phyloP scores from a whole-genome alignment of 2,888 invertebrate species.

The Herminia tarsipennalis region DNA sequence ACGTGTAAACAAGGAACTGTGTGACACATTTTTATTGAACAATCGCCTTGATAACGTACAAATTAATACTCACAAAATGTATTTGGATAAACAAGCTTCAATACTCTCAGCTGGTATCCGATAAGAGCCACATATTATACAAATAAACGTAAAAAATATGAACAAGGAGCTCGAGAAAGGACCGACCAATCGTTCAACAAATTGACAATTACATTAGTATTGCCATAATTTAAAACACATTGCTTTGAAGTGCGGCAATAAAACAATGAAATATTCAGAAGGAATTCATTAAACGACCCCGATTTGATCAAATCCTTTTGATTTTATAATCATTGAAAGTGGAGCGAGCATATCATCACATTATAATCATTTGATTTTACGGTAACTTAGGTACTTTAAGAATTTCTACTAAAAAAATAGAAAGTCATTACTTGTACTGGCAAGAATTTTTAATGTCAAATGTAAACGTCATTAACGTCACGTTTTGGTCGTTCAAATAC shows the following conservation, averaged over 20 bases:
- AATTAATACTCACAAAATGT: slow-evolving; percentile 66
- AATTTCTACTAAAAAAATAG: too few species aligned
- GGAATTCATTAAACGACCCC: too few species aligned
- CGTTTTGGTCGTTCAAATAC: too few species aligned
- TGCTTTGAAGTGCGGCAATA: not conserved
- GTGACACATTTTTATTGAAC: slow-evolving; percentile 45
- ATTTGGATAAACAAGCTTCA: slow-evolving; percentile 50
- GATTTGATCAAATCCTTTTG: too few species aligned
- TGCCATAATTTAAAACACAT: not conserved
- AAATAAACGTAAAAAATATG: slow-evolving; percentile 68
- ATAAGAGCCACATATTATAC: slow-evolving; percentile 72
- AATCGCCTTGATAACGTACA: slow-evolving; percentile 11
- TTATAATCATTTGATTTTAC: too few species aligned
- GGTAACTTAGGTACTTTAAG: too few species aligned
- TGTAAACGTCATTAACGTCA: too few species aligned
- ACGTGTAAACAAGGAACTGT: slow-evolving; percentile 80
- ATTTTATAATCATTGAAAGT: too few species aligned
- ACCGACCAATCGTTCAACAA: slow-evolving; percentile 64
- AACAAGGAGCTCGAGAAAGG: slow-evolving; percentile 63
- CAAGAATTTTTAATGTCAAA: too few species aligned
- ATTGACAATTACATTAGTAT: slow-evolving; percentile 44
- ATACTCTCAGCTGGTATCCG: slow-evolving; percentile 60
- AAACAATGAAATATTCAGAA: too few species aligned
- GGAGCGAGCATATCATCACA: too few species aligned
- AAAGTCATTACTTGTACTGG: too few species aligned